phyloP scores from a whole-genome alignment of 2,888 invertebrate species.

The Homarus gammarus region DNA sequence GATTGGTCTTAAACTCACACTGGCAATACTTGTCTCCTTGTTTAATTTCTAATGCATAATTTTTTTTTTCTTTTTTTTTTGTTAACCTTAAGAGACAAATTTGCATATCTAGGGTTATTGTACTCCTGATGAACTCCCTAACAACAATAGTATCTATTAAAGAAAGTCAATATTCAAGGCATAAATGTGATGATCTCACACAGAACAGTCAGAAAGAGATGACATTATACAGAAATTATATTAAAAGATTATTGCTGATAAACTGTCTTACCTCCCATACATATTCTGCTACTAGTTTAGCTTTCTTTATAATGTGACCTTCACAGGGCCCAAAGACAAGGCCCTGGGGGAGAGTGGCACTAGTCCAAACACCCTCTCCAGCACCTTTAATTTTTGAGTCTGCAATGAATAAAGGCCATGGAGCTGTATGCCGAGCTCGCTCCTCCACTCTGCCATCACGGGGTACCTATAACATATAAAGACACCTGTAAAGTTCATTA shows the following conservation, averaged over 20 bases:
- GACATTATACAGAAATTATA: not conserved
- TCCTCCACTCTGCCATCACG: slow-evolving; percentile 60
- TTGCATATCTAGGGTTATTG: too few relatives aligned
- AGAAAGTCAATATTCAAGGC: too few relatives aligned
- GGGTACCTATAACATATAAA: slow-evolving; percentile 28
- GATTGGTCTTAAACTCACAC: too few relatives aligned
- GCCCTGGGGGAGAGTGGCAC: slow-evolving; percentile 77
- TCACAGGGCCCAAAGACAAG: slow-evolving; percentile 79
- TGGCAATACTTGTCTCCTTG: too few relatives aligned
- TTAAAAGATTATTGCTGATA: not conserved
- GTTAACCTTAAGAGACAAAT: too few relatives aligned
- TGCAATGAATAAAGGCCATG: slow-evolving; percentile 77
- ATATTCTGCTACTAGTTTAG: not conserved
- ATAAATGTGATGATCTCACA: too few relatives aligned
- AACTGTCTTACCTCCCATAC: not conserved
- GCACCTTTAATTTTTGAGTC: slow-evolving; percentile 78
- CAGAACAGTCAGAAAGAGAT: too few relatives aligned
- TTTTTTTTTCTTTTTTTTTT: too few relatives aligned
- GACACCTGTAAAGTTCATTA: too few relatives aligned
- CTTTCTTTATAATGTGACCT: slow-evolving; percentile 76
- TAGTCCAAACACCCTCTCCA: slow-evolving; percentile 78
- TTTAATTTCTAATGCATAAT: too few relatives aligned
- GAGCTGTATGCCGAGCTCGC: slow-evolving; percentile 77
- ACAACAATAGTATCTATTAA: too few relatives aligned
- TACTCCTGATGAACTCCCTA: too few relatives aligned